Evolutionary conservation across 2,888 invertebrate species (phyloP).

Genomic region (Cepaea hortensis): DNA sequence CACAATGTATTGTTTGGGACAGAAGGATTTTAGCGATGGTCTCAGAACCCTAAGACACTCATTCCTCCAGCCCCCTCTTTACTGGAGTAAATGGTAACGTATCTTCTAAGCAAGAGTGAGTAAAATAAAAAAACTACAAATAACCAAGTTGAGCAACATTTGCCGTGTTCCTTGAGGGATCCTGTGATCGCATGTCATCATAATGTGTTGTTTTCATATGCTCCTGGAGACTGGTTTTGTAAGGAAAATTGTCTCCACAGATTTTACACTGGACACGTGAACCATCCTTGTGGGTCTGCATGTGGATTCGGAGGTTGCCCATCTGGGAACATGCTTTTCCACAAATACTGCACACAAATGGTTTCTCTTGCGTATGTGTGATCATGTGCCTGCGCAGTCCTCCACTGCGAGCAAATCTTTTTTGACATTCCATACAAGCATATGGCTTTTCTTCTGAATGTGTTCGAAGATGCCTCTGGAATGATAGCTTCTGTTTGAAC

Average conservation of each 20-base stretch:
- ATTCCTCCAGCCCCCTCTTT: too few relatives aligned
- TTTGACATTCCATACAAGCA: slow-evolving; percentile 50
- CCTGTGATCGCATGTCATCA: slow-evolving; percentile 1
- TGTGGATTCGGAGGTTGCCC: slow-evolving; percentile 35
- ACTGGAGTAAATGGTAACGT: too few relatives aligned
- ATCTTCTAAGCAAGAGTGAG: too few relatives aligned
- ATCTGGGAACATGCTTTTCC: slow-evolving; percentile 38
- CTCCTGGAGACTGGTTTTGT: slow-evolving; percentile 40
- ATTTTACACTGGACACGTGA: slow-evolving; percentile 23
- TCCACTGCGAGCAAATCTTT: slow-evolving; percentile 49
- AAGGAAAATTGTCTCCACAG: slow-evolving; percentile 38
- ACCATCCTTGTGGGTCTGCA: slow-evolving; percentile 31
- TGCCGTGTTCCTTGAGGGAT: not conserved
- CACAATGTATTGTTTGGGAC: too few relatives aligned
- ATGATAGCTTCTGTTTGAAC: slow-evolving; percentile 43
- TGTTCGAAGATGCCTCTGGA: slow-evolving; percentile 45
- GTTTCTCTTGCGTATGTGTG: slow-evolving; percentile 50
- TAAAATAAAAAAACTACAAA: not conserved
- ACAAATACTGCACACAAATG: slow-evolving; percentile 43
- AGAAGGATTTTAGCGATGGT: too few relatives aligned
- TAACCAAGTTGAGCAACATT: not conserved
- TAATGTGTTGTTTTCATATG: slow-evolving; percentile 44
- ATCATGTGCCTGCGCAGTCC: slow-evolving; percentile 47
- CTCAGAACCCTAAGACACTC: too few relatives aligned
- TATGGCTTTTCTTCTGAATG: slow-evolving; percentile 51